Conservation (phyloP, 1,140 invertebrate genomes). For the Papilio helenus region DNA sequence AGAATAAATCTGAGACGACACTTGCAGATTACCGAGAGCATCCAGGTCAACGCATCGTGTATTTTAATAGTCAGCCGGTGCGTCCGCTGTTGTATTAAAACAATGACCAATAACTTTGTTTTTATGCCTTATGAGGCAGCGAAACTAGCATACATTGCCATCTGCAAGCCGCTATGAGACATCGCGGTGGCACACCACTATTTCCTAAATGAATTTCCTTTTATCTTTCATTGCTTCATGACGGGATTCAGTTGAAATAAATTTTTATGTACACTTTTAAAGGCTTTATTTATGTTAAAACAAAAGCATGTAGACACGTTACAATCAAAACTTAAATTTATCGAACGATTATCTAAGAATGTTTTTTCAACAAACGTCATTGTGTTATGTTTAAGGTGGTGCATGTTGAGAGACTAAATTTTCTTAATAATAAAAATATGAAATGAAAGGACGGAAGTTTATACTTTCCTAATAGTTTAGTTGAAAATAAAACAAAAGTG, state of each 20-base stretch:
- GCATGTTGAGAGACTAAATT: not conserved
- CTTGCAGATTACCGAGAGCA: slow-evolving; percentile 58
- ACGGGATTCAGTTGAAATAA: not conserved
- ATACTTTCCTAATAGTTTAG: slow-evolving; percentile 47
- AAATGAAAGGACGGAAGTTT: slow-evolving; percentile 55
- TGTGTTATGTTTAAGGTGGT: not conserved
- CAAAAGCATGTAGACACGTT: not conserved
- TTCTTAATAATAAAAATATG: slow-evolving; percentile 1
- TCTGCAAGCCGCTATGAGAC: slow-evolving; percentile 43
- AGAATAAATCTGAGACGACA: slow-evolving; percentile 53
- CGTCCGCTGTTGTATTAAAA: slow-evolving; percentile 71
- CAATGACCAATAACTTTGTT: slow-evolving; percentile 78
- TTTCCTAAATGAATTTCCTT: slow-evolving; percentile 40
- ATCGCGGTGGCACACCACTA: not conserved
- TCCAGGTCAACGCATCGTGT: slow-evolving; percentile 69
- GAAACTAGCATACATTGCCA: slow-evolving; percentile 49
- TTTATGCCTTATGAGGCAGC: slow-evolving; percentile 71
- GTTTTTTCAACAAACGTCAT: not conserved
- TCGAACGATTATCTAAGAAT: not conserved
- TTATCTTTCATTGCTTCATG: slow-evolving; percentile 20
- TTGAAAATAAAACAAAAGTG: slow-evolving; percentile 70
- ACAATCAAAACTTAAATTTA: too few relatives aligned
- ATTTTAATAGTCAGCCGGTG: slow-evolving; percentile 72
- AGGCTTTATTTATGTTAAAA: not conserved
- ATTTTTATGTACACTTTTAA: not conserved